Evolutionary conservation across 2,797 vertebrate species (phyloP).

Genomic region (Chaenodraco wilsoni): DNA sequence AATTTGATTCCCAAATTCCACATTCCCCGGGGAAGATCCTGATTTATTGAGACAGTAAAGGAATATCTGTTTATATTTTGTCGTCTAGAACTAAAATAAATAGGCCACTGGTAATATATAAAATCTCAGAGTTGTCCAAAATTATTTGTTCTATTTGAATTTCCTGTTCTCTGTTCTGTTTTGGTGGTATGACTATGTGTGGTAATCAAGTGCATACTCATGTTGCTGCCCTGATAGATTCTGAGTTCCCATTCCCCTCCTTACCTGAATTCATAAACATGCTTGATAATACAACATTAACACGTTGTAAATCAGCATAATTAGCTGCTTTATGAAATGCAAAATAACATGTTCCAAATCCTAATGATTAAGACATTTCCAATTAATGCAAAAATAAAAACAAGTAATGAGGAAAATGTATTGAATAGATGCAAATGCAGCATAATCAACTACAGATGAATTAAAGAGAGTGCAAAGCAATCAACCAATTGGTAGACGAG

Average conservation of each 20-base stretch:
- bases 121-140: slow-evolving; percentile 21
- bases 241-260: background rate
- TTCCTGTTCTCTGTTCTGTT: slow-evolving; percentile 13
- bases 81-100: slow-evolving; percentile 8
- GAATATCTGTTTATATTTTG: slow-evolving; percentile 20
- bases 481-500: slow-evolving; percentile 5
- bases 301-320: slow-evolving; percentile 18
- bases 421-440: slow-evolving; percentile 8
- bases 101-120: slow-evolving; percentile 5
- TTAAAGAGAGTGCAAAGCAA: slow-evolving; percentile 11
- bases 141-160: slow-evolving; percentile 20
- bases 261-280: background rate
- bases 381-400: slow-evolving; percentile 15
- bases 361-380: slow-evolving; percentile 22
- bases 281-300: background rate
- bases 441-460: slow-evolving; percentile 22
- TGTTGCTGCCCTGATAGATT: background rate
- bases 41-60: slow-evolving; percentile 24
- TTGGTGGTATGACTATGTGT: slow-evolving; percentile 16
- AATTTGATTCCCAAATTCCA: slow-evolving; percentile 76
- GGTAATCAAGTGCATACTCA: background rate
- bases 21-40: slow-evolving; percentile 27
- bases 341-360: slow-evolving; percentile 2
- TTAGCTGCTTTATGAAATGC: slow-evolving; percentile 23
- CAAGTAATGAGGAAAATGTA: background rate